Conservation (phyloP, 2,888 invertebrate species). For the Caenorhabditis uteleia region DNA sequence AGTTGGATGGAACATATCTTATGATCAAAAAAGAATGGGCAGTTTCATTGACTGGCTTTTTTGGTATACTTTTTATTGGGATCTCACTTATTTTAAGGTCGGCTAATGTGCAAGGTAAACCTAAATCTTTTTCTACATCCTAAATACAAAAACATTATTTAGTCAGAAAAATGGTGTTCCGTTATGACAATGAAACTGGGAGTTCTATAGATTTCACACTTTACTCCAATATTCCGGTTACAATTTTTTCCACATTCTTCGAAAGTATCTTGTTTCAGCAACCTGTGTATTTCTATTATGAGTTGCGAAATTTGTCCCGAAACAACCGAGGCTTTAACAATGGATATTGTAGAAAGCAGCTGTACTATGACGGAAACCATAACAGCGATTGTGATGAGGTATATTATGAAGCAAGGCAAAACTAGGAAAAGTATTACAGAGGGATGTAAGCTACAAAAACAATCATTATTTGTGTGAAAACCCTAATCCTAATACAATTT, state of each 20-base stretch:
- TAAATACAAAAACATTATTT: too few species aligned
- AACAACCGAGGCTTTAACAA: slow-evolving; percentile 14
- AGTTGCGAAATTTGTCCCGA: slow-evolving; percentile 10
- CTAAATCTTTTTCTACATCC: background rate
- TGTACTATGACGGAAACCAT: too few species aligned
- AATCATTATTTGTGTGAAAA: slow-evolving; percentile 13
- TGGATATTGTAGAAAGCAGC: slow-evolving; percentile 15
- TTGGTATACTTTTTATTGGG: slow-evolving; percentile 21
- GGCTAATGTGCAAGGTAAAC: slow-evolving; percentile 23
- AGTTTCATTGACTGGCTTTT: slow-evolving; percentile 24
- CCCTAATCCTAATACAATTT: background rate
- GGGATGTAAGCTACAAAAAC: slow-evolving; percentile 2
- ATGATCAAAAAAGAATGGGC: slow-evolving; percentile 5
- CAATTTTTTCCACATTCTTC: background rate
- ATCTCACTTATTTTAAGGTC: slow-evolving; percentile 16
- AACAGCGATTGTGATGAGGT: too few species aligned
- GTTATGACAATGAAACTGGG: slow-evolving; percentile 8
- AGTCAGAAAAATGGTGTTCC: too few species aligned
- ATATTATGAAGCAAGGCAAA: too few species aligned
- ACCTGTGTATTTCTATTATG: slow-evolving; percentile 34
- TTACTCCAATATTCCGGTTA: slow-evolving; percentile 1
- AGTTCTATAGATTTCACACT: slow-evolving; percentile 4
- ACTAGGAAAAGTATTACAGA: too few species aligned
- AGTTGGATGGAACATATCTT: slow-evolving; percentile 10
- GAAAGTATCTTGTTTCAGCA: slow-evolving; percentile 1